Conservation (phyloP, 2,797 vertebrate species). For the Argya squamiceps region DNA sequence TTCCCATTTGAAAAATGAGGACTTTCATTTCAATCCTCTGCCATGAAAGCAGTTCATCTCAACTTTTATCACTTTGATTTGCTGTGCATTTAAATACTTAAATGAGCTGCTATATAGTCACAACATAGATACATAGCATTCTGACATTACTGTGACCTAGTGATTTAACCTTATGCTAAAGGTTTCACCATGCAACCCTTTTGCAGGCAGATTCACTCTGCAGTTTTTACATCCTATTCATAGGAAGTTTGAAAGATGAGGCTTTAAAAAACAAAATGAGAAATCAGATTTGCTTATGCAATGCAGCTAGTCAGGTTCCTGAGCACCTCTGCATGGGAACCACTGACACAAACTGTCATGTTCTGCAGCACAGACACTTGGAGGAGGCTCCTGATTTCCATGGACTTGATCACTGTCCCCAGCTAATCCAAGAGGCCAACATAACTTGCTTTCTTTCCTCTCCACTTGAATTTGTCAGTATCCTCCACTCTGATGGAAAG, state of each 20-base stretch:
- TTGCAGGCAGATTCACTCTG: background rate
- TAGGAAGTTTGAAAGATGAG: background rate
- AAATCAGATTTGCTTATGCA: background rate
- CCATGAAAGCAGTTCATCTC: background rate
- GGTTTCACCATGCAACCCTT: background rate
- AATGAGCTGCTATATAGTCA: background rate
- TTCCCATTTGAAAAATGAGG: slow-evolving; percentile 14
- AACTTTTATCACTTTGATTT: background rate
- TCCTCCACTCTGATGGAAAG: background rate
- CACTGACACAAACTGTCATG: background rate
- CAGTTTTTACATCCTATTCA: background rate
- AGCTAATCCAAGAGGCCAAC: background rate
- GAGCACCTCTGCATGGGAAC: background rate
- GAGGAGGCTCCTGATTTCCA: background rate
- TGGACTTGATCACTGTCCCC: background rate
- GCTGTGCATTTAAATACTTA: background rate
- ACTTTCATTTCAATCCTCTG: background rate
- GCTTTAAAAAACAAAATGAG: background rate
- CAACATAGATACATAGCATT: background rate
- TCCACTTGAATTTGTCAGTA: background rate
- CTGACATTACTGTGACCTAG: background rate
- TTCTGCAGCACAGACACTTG: background rate
- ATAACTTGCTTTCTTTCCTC: background rate
- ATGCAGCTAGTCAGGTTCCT: background rate
- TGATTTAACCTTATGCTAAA: background rate